Percentiles rank a stretch among this genome's conserved stretches.
phyloP scores from a whole-genome alignment of 2,888 invertebrate species.

The Xanthorhoe spadicearia region DNA sequence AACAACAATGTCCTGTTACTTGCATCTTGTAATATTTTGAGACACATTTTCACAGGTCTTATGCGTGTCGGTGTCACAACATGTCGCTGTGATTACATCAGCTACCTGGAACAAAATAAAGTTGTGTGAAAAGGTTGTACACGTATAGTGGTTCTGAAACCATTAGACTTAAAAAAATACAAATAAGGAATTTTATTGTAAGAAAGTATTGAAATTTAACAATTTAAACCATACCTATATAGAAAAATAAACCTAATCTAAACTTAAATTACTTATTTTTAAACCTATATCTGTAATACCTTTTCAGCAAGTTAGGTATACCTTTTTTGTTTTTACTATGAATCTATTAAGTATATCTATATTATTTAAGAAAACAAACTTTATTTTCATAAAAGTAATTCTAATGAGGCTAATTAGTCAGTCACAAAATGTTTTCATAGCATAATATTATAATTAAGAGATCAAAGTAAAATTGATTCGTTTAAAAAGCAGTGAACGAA shows the following conservation, averaged over 20 bases:
- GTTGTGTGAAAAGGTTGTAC: neutral
- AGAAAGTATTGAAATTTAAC: no score
- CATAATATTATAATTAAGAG: neutral
- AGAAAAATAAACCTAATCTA: no score
- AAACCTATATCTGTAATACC: no score
- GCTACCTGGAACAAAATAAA: conserved; percentile 61
- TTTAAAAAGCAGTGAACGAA: conserved; percentile 3
- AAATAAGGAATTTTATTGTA: neutral
- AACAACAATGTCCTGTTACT: conserved; percentile 75
- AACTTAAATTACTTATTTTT: no score
- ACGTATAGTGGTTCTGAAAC: neutral
- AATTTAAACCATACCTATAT: no score
- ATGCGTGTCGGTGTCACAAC: conserved; percentile 63
- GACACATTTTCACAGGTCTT: conserved; percentile 67
- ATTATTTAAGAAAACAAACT: neutral
- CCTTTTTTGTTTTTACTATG: no score
- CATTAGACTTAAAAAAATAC: neutral
- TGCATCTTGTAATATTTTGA: conserved; percentile 66
- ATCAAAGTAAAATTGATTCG: neutral
- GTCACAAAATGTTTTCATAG: neutral
- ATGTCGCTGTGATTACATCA: conserved; percentile 46
- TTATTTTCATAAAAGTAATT: no score
- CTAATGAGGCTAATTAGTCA: neutral
- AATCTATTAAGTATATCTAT: no score
- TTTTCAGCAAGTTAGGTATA: no score